Evolutionary conservation across 1,140 invertebrate genomes (phyloP), one percentile per base, ranked within the genome.

Genomic region (Elymnias hypermnestra): DNA sequence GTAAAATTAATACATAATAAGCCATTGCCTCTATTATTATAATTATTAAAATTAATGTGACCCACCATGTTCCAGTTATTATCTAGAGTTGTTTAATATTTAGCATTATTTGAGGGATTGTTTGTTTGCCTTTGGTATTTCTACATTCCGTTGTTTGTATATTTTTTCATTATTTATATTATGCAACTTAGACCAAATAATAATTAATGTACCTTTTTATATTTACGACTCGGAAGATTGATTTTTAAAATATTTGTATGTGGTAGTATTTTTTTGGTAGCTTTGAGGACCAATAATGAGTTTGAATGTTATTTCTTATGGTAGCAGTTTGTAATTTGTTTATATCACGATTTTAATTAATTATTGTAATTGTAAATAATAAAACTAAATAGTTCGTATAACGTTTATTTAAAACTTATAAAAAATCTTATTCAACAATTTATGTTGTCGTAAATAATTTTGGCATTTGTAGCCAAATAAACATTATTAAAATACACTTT

Each of bases 111-210:
- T 65, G 65, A n/a, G 67, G 69, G 68, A 56, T 56, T 64, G 48
- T 70, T 64, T 53, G 71, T 72, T 56, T 59, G 58, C 66, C 58
- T 50, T 72, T 78, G 72, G 72, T 84, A 81, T 78, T 56, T 81
- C 63, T 77, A 85, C 78, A 85, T 85, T 85, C 81, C 81, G 81
- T 76, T 85, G 61, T 70, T 73, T 85, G 71, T 81, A 75, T 77
- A 78, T 77, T 72, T 72, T 33, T 65, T 62, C 66, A 75, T 76
- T 75, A 81, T 78, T 84, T 81, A 83, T 85, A 82, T 74, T 73
- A 71, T 74, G 78, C 75, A 85, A 85, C 82, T 75, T 85, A 84
- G 82, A 85, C 82, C 82, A 85, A 85, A 85, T 85, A 83, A 85
- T 85, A 82, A 84, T 75, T 83, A 85, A 79, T 77, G 78, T 85